Conservation (phyloP, 2,113 vertebrate species). For the Epinephelus fuscoguttatus region DNA sequence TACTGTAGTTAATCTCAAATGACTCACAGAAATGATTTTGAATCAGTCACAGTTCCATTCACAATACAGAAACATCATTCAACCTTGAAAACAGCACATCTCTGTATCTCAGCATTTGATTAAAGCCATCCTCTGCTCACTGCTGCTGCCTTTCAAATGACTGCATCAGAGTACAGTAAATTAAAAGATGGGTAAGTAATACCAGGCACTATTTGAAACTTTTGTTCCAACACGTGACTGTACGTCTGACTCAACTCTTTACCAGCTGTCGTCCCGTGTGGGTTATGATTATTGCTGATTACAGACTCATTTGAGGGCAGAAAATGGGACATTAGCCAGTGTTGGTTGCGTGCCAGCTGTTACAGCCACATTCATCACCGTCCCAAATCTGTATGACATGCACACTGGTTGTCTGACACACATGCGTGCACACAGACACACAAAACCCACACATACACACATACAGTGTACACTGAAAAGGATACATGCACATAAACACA, state of each 20-base stretch:
- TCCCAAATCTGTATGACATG: background rate
- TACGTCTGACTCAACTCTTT: background rate
- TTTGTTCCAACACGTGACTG: background rate
- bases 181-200: background rate
- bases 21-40: background rate
- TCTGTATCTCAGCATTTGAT: conserved; percentile 1
- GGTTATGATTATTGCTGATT: conserved; percentile 24
- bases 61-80: background rate
- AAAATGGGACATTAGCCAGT: background rate
- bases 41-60: background rate
- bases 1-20: background rate
- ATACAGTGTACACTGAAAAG: background rate
- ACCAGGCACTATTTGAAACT: background rate
- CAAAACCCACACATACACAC: background rate
- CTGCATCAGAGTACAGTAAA: background rate
- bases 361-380: background rate
- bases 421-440: background rate
- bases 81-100: background rate
- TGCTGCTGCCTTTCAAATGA: background rate
- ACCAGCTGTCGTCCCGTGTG: background rate
- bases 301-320: conserved; percentile 9
- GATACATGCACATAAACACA: background rate
- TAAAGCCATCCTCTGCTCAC: background rate
- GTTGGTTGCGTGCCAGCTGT: conserved; percentile 9
- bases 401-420: background rate